Conservation (phyloP, 2,797 vertebrate species). For the Megaceryle alcyon region DNA sequence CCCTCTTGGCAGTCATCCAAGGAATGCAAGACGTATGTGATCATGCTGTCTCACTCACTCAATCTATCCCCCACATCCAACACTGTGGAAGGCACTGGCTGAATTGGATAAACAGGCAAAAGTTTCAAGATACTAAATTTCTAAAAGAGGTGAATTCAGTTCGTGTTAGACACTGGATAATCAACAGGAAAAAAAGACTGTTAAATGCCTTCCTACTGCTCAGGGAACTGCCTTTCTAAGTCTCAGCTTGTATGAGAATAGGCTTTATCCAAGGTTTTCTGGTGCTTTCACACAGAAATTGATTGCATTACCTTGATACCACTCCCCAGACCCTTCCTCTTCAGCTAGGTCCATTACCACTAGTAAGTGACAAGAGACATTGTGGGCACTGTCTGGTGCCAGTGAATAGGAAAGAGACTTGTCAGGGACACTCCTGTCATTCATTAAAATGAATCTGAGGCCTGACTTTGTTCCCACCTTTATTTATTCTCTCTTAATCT, state of each 20-base stretch:
- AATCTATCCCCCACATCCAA: background rate
- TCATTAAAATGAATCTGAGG: background rate
- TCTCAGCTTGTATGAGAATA: background rate
- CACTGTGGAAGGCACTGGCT: background rate
- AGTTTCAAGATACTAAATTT: background rate
- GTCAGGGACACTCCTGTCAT: background rate
- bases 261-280: background rate
- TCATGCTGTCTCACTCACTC: background rate
- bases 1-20: background rate
- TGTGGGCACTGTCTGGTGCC: background rate
- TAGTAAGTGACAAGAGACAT: background rate
- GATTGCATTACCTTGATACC: background rate
- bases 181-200: background rate
- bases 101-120: background rate
- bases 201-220: background rate
- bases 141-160: background rate
- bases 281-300: constrained; percentile 35
- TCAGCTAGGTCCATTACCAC: background rate
- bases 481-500: background rate
- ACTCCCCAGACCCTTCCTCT: background rate
- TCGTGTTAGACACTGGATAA: background rate
- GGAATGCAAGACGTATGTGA: background rate
- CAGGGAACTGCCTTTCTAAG: background rate
- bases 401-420: background rate
- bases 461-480: background rate